These are phyloP conservation scores for Vollenhovia emeryi DNA, from an alignment of 1,140 invertebrate species.

Conservation along the genomic window DNA sequence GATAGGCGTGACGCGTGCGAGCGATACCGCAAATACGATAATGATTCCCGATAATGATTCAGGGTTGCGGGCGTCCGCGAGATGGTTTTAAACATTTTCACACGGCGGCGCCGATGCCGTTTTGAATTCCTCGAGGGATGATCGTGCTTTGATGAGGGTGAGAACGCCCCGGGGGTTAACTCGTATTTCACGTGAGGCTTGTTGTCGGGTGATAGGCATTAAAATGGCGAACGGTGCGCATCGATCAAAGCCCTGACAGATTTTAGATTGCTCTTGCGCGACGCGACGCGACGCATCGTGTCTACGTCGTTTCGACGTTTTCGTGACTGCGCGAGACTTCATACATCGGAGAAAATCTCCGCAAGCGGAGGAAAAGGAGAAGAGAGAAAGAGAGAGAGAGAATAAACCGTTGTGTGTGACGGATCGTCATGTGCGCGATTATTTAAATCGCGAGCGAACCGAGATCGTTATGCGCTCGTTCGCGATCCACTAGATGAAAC, in stretches of 20 bases:
- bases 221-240: constrained; percentile 83
- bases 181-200: constrained; percentile 82
- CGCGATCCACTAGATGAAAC: constrained; percentile 67
- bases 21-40: constrained; percentile 48
- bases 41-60: constrained; percentile 67
- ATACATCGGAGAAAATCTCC: constrained; percentile 66
- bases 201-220: constrained; percentile 83
- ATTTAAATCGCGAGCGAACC: constrained; percentile 66
- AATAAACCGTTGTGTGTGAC: constrained; percentile 37
- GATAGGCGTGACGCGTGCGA: constrained; percentile 4
- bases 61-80: constrained; percentile 13
- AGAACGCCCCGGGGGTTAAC: constrained; percentile 79
- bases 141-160: constrained; percentile 81
- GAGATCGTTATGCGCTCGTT: constrained; percentile 30
- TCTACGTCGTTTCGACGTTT: constrained; percentile 71
- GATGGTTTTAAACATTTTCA: constrained; percentile 79
- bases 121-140: constrained; percentile 84
- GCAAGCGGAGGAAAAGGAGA: neutral
- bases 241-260: constrained; percentile 85
- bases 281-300: constrained; percentile 50
- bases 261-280: constrained; percentile 82
- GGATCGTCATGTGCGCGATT: constrained; percentile 63
- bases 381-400: neutral
- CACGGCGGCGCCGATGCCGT: constrained; percentile 72
- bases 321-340: constrained; percentile 67